A percentile compares a stretch with the other conserved stretches of the same genome.
These are phyloP conservation scores for Antheraea assamensis DNA, from an alignment of 2,888 invertebrate genomes.

Conservation along the genomic window DNA sequence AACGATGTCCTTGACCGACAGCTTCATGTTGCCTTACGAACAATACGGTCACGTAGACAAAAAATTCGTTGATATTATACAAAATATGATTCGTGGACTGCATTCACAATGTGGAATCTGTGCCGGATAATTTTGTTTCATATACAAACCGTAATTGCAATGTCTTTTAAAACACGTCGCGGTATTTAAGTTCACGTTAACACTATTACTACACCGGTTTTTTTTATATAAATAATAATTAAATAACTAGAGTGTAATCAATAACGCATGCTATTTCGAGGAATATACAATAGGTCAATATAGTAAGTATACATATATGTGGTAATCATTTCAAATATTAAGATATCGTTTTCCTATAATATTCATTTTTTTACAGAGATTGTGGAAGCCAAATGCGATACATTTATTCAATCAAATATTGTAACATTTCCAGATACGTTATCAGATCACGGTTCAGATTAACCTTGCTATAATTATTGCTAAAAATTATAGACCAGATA, in stretches of 20 bases:
- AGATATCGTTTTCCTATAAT: background rate
- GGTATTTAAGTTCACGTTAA: slow-evolving; percentile 6
- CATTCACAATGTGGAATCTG: background rate
- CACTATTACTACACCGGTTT: background rate
- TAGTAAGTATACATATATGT: background rate
- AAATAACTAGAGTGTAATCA: too few species aligned
- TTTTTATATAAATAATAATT: too few species aligned
- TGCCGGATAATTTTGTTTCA: slow-evolving; percentile 1
- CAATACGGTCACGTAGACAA: slow-evolving; percentile 56
- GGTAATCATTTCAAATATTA: background rate
- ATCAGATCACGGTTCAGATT: too few species aligned
- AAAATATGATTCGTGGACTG: background rate
- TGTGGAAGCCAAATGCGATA: too few species aligned
- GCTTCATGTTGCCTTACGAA: slow-evolving; percentile 39
- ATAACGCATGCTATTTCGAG: too few species aligned
- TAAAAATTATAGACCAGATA: too few species aligned
- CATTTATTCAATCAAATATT: too few species aligned
- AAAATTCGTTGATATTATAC: slow-evolving; percentile 11
- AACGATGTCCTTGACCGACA: slow-evolving; percentile 50
- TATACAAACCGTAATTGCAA: background rate
- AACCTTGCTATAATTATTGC: too few species aligned
- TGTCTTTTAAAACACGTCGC: background rate
- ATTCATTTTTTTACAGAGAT: too few species aligned
- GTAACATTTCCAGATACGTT: too few species aligned
- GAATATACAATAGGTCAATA: too few species aligned